Conservation (phyloP, 2,888 invertebrate species). For the Nephrotoma appendiculata region DNA sequence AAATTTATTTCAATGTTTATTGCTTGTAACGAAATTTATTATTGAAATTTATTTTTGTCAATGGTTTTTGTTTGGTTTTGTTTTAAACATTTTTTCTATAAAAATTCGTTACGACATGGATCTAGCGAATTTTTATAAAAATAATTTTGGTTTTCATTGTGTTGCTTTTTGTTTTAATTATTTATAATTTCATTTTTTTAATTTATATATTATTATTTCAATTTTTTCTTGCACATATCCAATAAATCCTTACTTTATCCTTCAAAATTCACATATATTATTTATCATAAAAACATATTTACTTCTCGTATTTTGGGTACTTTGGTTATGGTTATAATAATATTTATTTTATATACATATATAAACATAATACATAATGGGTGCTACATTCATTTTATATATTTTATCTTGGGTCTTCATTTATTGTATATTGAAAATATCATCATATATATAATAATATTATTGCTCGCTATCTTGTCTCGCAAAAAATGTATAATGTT, state of each 20-base stretch:
- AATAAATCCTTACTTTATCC: not conserved
- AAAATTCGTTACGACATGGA: not conserved
- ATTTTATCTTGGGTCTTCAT: not conserved
- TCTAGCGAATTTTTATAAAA: not conserved
- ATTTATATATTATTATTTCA: not conserved
- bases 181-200: not conserved
- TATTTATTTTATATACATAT: not conserved
- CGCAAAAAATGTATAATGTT: not conserved
- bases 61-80: not conserved
- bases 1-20: not conserved
- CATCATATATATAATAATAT: not conserved
- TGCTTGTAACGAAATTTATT: not conserved
- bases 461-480: not conserved
- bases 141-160: not conserved
- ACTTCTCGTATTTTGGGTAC: not conserved
- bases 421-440: not conserved
- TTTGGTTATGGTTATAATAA: not conserved
- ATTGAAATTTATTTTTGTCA: not conserved
- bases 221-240: not conserved
- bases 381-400: slow-evolving; percentile 6
- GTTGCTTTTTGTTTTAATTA: not conserved
- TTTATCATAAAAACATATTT: not conserved
- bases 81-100: not conserved
- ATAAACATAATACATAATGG: slow-evolving; percentile 16
- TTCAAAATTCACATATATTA: not conserved